Percentiles rank a stretch among this genome's conserved stretches.
Conservation (phyloP, 2,113 vertebrate species). For the Vombatus ursinus region DNA sequence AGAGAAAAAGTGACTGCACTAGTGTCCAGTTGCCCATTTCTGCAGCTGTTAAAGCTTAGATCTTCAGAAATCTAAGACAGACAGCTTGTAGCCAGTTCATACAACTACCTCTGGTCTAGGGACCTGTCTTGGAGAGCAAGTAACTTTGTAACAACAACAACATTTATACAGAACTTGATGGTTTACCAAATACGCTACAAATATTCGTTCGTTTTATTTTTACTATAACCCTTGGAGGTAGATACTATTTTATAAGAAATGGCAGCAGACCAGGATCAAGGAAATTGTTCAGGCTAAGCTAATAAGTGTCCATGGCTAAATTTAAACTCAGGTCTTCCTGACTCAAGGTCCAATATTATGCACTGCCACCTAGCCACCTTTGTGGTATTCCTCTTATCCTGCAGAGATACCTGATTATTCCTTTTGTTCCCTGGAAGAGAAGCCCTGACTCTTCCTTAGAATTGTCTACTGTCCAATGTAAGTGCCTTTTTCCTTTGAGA, state of each 20-base stretch:
- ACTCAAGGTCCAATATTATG: background rate
- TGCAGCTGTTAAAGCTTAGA: slow-evolving; percentile 78
- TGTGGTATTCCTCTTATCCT: background rate
- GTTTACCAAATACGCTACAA: background rate
- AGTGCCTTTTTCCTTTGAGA: background rate
- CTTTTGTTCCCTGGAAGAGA: background rate
- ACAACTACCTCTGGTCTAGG: slow-evolving; percentile 39
- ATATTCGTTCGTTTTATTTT: background rate
- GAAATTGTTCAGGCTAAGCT: background rate
- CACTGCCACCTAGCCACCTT: background rate
- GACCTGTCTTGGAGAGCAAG: slow-evolving; percentile 30
- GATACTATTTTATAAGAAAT: background rate
- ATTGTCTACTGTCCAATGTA: background rate
- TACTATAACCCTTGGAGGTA: background rate
- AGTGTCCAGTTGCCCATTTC: slow-evolving; percentile 69
- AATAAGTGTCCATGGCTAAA: background rate
- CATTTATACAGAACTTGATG: background rate
- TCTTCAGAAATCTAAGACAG: slow-evolving; percentile 71
- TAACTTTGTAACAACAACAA: background rate
- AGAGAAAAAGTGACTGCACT: slow-evolving; percentile 71
- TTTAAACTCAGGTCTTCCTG: background rate
- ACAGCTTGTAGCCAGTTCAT: slow-evolving; percentile 58
- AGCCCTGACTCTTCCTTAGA: background rate
- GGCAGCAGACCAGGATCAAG: background rate
- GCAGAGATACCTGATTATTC: background rate